Conservation (phyloP, 1,140 invertebrate genomes). For the Paracyclopina nana region DNA sequence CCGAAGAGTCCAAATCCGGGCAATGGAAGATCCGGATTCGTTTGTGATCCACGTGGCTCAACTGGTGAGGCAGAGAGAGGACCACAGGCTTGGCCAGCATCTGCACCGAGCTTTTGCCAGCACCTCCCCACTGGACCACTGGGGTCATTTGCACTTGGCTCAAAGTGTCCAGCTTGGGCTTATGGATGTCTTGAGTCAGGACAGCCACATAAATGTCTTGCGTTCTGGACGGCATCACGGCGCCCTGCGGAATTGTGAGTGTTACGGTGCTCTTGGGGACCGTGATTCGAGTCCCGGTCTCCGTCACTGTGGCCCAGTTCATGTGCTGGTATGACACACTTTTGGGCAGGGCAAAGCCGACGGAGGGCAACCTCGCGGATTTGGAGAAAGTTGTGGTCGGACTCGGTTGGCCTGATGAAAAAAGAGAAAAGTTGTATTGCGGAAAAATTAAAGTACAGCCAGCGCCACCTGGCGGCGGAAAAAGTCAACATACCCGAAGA, state of each 20-base stretch:
- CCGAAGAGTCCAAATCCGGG: too few species aligned
- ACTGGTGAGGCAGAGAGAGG: conserved; percentile 8
- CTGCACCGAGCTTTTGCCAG: background rate
- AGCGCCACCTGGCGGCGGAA: too few species aligned
- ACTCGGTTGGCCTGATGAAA: too few species aligned
- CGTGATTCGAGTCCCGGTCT: background rate
- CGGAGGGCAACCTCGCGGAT: too few species aligned
- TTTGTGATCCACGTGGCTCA: background rate
- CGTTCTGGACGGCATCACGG: background rate
- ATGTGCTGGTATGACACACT: background rate
- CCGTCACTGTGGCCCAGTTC: background rate
- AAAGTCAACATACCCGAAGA: too few species aligned
- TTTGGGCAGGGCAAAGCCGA: too few species aligned
- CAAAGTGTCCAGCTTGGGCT: background rate
- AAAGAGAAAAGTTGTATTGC: too few species aligned
- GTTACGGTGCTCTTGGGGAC: background rate
- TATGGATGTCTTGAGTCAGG: background rate
- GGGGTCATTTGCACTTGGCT: background rate
- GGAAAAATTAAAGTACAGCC: too few species aligned
- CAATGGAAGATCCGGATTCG: too few species aligned
- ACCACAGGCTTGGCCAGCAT: conserved; percentile 5
- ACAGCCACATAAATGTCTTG: conserved; percentile 5
- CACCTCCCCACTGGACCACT: background rate
- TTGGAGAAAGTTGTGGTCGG: too few species aligned
- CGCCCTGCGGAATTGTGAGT: conserved; percentile 10